A percentile compares a stretch with the other conserved stretches of the same genome.
Conservation (phyloP, 1,140 invertebrate species). For the Trichoplusia ni region DNA sequence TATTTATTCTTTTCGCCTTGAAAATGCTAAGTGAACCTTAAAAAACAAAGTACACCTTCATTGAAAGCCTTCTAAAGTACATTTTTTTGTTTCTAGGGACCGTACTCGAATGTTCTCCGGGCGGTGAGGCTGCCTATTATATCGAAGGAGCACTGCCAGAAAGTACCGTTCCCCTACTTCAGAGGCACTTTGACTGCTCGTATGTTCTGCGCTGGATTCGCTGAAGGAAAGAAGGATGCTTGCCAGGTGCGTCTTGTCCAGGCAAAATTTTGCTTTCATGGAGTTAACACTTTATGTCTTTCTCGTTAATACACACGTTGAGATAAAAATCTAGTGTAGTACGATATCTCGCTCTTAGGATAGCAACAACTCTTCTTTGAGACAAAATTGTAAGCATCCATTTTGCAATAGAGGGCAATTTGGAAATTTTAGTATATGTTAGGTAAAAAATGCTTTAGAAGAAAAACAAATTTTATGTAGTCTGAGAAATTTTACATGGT, state of each 20-base stretch:
- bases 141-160: constrained; percentile 67
- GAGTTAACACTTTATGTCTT: background rate
- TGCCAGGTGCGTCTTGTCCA: constrained; percentile 59
- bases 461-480: too few species aligned
- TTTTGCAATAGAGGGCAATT: too few species aligned
- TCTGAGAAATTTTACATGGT: too few species aligned
- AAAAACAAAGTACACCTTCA: too few species aligned
- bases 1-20: too few species aligned
- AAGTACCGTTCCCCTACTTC: constrained; percentile 67
- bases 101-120: constrained; percentile 61
- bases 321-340: too few species aligned
- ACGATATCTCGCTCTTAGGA: too few species aligned
- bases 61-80: background rate
- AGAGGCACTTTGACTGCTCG: constrained; percentile 61
- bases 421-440: too few species aligned
- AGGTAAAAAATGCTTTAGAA: too few species aligned
- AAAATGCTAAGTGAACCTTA: background rate
- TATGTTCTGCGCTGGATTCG: constrained; percentile 74
- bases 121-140: constrained; percentile 70
- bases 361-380: too few species aligned
- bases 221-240: constrained; percentile 69
- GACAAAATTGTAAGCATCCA: too few species aligned
- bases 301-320: too few species aligned
- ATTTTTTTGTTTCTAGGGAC: constrained; percentile 51
- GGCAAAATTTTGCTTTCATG: background rate